Base-by-base conservation (phyloP, 2,113 vertebrate species). In the Strigops habroptila region DNA sequence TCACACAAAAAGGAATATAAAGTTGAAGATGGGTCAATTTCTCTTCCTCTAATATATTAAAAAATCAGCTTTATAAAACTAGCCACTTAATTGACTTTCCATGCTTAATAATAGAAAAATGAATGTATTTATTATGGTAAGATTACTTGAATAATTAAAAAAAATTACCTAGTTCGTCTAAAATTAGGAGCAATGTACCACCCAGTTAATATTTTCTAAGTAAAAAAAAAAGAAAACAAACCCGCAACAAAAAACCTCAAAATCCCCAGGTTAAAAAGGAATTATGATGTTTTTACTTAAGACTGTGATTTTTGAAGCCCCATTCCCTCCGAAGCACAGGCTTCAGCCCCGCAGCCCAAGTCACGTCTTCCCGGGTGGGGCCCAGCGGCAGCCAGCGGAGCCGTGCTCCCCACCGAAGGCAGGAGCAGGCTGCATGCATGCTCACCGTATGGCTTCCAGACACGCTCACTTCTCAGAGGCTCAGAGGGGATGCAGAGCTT, bases 391-490 rank as follows among this genome's bases (percentile, higher is more conserved):
- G 67, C 43, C 88, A 46, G 85, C 7, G 3, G 25, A 41, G 82
- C 69, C 35, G 17, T 3, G 49, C 64, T 86, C 49, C 53, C 53
- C 4, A 5, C 0, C 0, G 18, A 74, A 71, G 65, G 48, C 84
- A 5, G 21, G 43, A 78, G 51, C 46, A 49, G 77, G 60, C 46
- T 71, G 30, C 51, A 14, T 1, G 13, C 5, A 1, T 0, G 7
- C 64, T 86, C 31, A 24, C 51, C 3, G 0, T 2, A 35, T 14
- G 46, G 41, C 71, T 77, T 74, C 3, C 1, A 27, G 23, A 48
- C 43, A 6, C 0, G 2, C 25, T 83, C 0, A 1, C 48, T 70
- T 63, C 37, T 24, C 60, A 35, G 30, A 62, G n/a, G 21, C 43
- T 92, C 12, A 1, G 17, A 24, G 17, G 16, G 37, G 24, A 41